Base-by-base conservation (phyloP, 2,888 invertebrate species). In the Ariolimax columbianus region DNA sequence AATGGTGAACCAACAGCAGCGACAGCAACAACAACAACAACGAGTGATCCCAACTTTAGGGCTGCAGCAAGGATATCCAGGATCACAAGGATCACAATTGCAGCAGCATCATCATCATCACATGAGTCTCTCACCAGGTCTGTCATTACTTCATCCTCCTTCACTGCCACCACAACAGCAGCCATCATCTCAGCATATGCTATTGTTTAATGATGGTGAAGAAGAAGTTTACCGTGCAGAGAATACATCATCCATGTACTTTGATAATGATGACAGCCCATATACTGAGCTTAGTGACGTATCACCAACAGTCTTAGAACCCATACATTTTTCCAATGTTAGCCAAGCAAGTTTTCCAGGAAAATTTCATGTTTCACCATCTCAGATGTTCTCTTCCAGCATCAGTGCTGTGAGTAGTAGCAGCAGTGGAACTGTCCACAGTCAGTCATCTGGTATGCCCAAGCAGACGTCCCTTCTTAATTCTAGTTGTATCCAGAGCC, bases 261-360 rank as follows among this genome's bases (percentile, higher is more conserved):
- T 92, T 90, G 89, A 92, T 87, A 89, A 92, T 88, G 94, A 93
- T 36, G 94, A 94, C n/a, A 92, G 90, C 81, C 92, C 93, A 0
- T 94, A 94, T 87, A 93, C 94, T 0, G 94, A 94, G 87, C 92
- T 91, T 85, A 93, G 92, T 84, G 94, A 94, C 77, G 92, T 93
- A 86, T 93, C 94, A 36, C 36, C 73, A 36, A 82, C 83, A 19
- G 66, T 38, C 14, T 40, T 83, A 43, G 68, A 84, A 75, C n/a
- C 80, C 73, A 40, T 47, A 26, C 38, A 68, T 26, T 81, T 77
- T 59, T 78, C 73, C 11, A 75, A 51, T 30, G 63, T 85, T 38
- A 73, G n/a, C 55, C 51, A 79, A 47, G 68, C 43, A 19, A 63
- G 78, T 51, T 43, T 47, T 68, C 72, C 77, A 17, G 38, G 51